Evolutionary conservation across 2,888 invertebrate genomes (phyloP), one percentile per base, ranked within the genome.

Genomic region (Pyrocoelia pectoralis): DNA sequence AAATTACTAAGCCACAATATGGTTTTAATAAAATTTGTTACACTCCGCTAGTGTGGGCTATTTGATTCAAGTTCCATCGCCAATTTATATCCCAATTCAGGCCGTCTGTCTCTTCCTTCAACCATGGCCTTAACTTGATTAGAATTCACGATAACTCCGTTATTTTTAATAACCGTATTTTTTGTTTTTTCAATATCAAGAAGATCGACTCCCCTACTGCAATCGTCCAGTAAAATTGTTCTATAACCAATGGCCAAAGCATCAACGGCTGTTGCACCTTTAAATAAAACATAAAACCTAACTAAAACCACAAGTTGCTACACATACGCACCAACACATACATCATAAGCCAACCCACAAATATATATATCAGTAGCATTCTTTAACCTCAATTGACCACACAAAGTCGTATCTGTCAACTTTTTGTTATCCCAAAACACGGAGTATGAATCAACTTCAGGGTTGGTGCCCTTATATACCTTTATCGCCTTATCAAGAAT

Each of bases 401-500:
- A 89, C 46, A 98, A 84, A 9, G 91, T 90, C 3, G 97, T 97
- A 79, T 95, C 91, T 1, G 92, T 91, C 65, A 93, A 83, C 81
- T 94, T 95, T 82, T 94, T 93, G 83, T 98, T 98, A 83, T 98
- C 98, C 94, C 95, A 97, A 85, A 98, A 98, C 48, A 97, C 98
- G 0, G 97, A 97, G 82, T 98, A 98, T 1, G 97, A 96, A 82
- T 98, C 98, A 59, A 98, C 93, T 71, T 96, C 94, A 0, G 97
- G 92, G 82, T 96, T 93, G 1, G 93, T 94, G 40, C 98, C 98
- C 80, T 95, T 95, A 82, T 93, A 93, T 54, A 95, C 89, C 79
- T 93, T 92, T 51, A 92, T 86, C 2, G 91, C 89, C 60, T 88
- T 87, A 5, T 93, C 91, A 40, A 89, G 84, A 57, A 94, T 83